These are phyloP conservation scores for Coenobita brevimanus DNA, from an alignment of 1,140 invertebrate genomes.

Conservation along the genomic window DNA sequence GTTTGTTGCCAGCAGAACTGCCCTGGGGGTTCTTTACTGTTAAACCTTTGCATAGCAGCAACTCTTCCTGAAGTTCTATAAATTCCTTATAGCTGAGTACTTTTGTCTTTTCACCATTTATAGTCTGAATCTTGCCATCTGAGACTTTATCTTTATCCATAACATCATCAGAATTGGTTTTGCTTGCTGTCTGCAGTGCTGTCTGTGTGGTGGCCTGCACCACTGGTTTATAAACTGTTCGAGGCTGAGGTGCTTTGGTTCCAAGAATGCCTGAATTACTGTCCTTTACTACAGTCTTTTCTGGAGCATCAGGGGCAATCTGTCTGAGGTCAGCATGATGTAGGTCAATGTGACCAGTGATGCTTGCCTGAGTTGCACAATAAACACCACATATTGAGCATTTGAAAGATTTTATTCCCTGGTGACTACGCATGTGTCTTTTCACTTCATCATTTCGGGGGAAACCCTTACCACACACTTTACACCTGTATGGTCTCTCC, in stretches of 20 bases:
- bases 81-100: conserved; percentile 59
- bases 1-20: background rate
- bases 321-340: conserved; percentile 64
- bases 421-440: conserved; percentile 69
- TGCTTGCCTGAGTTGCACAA: conserved; percentile 68
- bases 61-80: conserved; percentile 54
- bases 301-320: conserved; percentile 41
- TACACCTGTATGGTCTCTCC: conserved; percentile 69
- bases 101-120: conserved; percentile 48
- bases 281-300: conserved; percentile 67
- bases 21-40: conserved; percentile 30
- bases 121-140: conserved; percentile 26
- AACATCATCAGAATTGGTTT: background rate
- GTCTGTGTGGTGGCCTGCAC: background rate
- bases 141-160: background rate
- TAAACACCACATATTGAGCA: conserved; percentile 69
- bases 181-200: background rate
- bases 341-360: conserved; percentile 68
- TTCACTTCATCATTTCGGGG: conserved; percentile 69
- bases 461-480: conserved; percentile 68
- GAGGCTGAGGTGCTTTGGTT: conserved; percentile 62
- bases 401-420: conserved; percentile 68
- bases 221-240: conserved; percentile 54
- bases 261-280: conserved; percentile 65
- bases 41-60: conserved; percentile 46